phyloP scores from a whole-genome alignment of 2,113 vertebrate genomes.

The Sciurus niger region DNA sequence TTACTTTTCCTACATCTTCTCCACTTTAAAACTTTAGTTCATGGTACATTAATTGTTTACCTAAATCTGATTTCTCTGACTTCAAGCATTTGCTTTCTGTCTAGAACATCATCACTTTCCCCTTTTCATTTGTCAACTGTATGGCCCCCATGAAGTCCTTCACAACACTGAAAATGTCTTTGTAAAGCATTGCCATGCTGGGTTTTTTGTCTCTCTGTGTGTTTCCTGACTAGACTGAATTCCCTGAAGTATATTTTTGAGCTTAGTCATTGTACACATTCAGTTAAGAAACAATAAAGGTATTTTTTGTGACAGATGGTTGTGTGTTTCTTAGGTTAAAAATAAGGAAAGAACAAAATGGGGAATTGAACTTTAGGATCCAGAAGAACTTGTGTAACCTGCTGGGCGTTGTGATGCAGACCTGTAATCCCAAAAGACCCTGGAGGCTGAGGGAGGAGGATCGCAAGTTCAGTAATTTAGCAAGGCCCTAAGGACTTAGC shows the following conservation, averaged over 20 bases:
- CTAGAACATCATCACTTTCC: neutral
- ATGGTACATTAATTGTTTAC: neutral
- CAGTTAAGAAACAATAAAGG: constrained; percentile 4
- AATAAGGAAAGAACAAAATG: neutral
- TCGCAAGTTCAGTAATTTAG: too few species aligned
- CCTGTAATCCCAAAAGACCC: too few species aligned
- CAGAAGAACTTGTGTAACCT: neutral
- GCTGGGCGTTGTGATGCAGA: too few species aligned
- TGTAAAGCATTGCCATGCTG: neutral
- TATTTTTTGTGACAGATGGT: neutral
- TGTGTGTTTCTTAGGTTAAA: neutral
- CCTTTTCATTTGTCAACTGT: neutral
- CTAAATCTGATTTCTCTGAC: neutral
- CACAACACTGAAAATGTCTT: neutral
- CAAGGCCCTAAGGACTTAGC: too few species aligned
- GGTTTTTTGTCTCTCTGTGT: neutral
- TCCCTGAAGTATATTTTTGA: constrained; percentile 28
- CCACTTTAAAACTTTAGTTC: neutral
- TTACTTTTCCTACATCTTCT: neutral
- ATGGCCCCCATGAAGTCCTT: neutral
- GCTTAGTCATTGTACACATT: neutral
- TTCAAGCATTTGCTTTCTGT: neutral
- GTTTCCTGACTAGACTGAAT: neutral
- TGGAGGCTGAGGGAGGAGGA: too few species aligned
- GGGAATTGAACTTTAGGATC: neutral